Base-by-base conservation (phyloP, 2,888 invertebrate genomes). In the Plebejus melissa region DNA sequence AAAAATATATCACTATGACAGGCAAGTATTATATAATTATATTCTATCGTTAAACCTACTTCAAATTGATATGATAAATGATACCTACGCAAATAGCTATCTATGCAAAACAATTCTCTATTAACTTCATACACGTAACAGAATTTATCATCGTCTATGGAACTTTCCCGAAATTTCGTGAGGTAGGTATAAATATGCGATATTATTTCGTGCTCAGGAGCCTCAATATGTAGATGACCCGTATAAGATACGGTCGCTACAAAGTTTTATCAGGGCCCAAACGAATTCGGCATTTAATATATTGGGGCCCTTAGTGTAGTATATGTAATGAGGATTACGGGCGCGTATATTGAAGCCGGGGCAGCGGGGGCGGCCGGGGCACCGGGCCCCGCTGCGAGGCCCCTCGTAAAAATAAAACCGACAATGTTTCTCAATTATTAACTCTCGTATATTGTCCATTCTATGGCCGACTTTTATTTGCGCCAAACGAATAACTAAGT, bases 341-440 rank as follows among this genome's bases (percentile, higher is more conserved):
- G 75, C 75, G 76, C 76, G 77, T 77, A 78, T 79, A 79, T 79
- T 79, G 79, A 54, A 54, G 54, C 16, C 54, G 13, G 13, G 50
- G 76, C 76, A 76, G 74, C 74, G 74, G 76, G 76, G 75, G 60
- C 60, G 2, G 28, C 46, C 2, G 46, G 46, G 46, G 46, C 60
- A 28, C 58, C 13, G 60, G 60, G 60, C 76, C 77, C 77, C 76
- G 77, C 77, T 76, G 78, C 41, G 78, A 78, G 77, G 77, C 76
- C 69, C 75, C 74, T 78, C 76, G 78, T 75, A 79, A 77, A 78
- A 71, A 75, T 75, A 75, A 70, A 75, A 76, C 75, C 79, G 80
- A 82, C 82, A 81, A 84, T 85, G 84, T 84, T 84, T 86, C 81
- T 81, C 83, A 84, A 85, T 85, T 84, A 85, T 84, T 84, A 83